Percentiles rank a stretch among this genome's conserved stretches.
Evolutionary conservation across 2,888 invertebrate genomes (phyloP).

Genomic region (Portevinia maculata): DNA sequence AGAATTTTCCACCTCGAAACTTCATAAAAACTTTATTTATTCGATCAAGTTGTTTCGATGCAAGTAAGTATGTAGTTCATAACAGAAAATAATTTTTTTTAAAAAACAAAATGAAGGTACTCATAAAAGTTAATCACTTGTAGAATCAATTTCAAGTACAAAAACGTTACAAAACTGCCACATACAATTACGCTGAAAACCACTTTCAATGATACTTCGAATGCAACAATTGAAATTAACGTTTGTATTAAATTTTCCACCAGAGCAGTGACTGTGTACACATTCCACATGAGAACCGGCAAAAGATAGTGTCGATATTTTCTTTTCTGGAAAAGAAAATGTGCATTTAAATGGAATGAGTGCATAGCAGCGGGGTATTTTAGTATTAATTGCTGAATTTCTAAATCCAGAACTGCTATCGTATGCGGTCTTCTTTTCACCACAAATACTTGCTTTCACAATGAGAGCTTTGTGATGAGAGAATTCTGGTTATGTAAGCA

Average conservation of each 20-base stretch:
- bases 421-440: too few relatives aligned
- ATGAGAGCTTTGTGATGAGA: too few relatives aligned
- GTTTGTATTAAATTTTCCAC: constrained; percentile 76
- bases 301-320: constrained; percentile 74
- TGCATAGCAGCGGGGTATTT: neutral
- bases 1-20: constrained; percentile 89
- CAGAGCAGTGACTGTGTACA: constrained; percentile 75
- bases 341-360: neutral
- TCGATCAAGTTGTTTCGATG: constrained; percentile 95
- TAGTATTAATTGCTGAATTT: neutral
- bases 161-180: constrained; percentile 75
- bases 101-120: constrained; percentile 60
- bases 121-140: constrained; percentile 77
- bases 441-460: too few relatives aligned
- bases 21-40: constrained; percentile 90
- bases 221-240: constrained; percentile 73
- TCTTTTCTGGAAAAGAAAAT: constrained; percentile 64
- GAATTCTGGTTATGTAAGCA: too few relatives aligned
- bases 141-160: constrained; percentile 76
- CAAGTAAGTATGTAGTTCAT: constrained; percentile 83
- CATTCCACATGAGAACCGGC: constrained; percentile 76
- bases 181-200: constrained; percentile 75
- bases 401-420: too few relatives aligned
- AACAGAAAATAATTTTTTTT: neutral
- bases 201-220: constrained; percentile 73